These are phyloP conservation scores for Metallyticus violacea DNA, from an alignment of 2,888 invertebrate genomes.

Conservation along the genomic window DNA sequence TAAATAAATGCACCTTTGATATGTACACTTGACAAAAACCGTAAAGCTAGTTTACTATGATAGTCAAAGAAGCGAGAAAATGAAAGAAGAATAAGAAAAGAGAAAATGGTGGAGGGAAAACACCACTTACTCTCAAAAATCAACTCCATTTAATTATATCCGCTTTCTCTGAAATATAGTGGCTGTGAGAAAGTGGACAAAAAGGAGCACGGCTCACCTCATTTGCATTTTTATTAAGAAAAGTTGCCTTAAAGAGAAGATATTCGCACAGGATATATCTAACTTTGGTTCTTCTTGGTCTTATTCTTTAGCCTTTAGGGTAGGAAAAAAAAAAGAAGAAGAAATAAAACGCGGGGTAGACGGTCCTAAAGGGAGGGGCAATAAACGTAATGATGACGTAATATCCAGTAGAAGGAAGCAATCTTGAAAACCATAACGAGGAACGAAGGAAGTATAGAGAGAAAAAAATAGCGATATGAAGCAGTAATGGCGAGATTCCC, in stretches of 20 bases:
- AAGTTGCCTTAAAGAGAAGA: neutral
- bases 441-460: neutral
- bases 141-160: neutral
- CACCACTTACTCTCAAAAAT: neutral
- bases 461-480: slow-evolving; percentile 15
- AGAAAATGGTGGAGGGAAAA: neutral
- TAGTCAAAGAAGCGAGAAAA: neutral
- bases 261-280: neutral
- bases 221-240: slow-evolving; percentile 10
- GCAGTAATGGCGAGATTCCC: slow-evolving; percentile 1
- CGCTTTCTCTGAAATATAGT: neutral
- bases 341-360: neutral
- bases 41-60: too few species aligned
- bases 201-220: neutral
- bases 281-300: neutral
- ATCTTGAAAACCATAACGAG: slow-evolving; percentile 16
- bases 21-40: too few species aligned
- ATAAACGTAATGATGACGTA: slow-evolving; percentile 13
- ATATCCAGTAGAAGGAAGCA: slow-evolving; percentile 14
- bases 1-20: too few species aligned
- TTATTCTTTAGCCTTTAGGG: neutral
- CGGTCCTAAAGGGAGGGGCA: neutral
- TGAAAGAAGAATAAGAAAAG: neutral
- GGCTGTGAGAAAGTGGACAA: neutral
- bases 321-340: neutral